Base-by-base conservation (phyloP, 1,140 invertebrate genomes). In the Drosophila bipectinata region DNA sequence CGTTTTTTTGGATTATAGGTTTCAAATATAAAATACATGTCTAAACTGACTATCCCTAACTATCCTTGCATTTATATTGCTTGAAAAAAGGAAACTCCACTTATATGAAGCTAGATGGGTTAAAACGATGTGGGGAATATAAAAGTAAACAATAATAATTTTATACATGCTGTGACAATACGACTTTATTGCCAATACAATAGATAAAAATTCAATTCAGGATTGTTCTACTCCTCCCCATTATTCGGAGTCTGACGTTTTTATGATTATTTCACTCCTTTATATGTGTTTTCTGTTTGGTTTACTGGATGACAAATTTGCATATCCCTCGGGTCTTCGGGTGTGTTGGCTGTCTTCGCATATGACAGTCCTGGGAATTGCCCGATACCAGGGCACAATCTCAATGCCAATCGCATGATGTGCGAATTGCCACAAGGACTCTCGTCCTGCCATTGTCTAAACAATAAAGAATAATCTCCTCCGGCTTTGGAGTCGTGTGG, bases 121-220 rank as follows among this genome's bases (percentile, higher is more conserved):
- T 14, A 8, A 47, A 21, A 47, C 18, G 2, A 41, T 24, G 24
- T 24, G 44, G 26, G 15, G 41, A 24, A 21, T 5, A 12, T 26
- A 52, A 57, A 67, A 54, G 69, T 81, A 68, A 76, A 81, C 53
- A 81, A 84, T 83, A 72, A 79, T 81, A 74, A 82, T 78, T 85
- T 78, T 59, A 68, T 63, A 63, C 47, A 54, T 26, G 45, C 62
- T 59, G 52, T 90, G 85, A 82, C 85, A 90, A 90, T 90, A 87
- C 90, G 82, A 85, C 87, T 90, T 90, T 90, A 90, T 90, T 79
- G 85, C 81, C 79, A 61, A 89, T 81, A 79, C 66, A 84, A 87
- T 81, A 79, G 84, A 90, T 90, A 90, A 87, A 90, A 90, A 90
- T 90, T 90, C 87, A 90, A 90, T 90, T 90, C 87, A 87, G 87